Conservation (phyloP, 2,113 vertebrate genomes). For the Athene noctua region DNA sequence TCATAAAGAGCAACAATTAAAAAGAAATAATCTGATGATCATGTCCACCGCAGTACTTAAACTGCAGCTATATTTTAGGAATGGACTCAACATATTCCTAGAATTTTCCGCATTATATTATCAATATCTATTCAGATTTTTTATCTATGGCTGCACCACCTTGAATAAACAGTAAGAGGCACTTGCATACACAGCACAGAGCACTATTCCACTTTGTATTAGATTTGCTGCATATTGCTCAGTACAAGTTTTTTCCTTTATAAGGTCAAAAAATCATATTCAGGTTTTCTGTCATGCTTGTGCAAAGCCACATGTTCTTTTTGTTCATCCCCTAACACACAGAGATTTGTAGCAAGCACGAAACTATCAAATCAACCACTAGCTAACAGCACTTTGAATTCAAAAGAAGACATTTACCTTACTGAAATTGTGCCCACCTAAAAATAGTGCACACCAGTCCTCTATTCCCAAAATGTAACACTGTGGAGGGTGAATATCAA, state of each 20-base stretch:
- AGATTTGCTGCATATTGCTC: not conserved
- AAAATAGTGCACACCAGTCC: not conserved
- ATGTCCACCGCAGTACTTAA: not conserved
- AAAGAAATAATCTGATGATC: not conserved
- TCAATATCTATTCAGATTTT: not conserved
- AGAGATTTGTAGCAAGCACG: not conserved
- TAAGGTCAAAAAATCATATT: not conserved
- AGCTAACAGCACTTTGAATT: not conserved
- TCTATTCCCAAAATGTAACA: not conserved
- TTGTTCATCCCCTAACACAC: not conserved
- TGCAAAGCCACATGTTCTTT: not conserved
- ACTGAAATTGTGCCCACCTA: not conserved
- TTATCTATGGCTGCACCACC: not conserved
- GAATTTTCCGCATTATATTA: not conserved
- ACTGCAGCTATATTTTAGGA: not conserved
- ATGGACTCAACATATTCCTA: not conserved
- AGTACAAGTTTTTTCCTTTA: not conserved
- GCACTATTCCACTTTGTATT: not conserved
- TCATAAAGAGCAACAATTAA: not conserved
- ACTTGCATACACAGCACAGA: not conserved
- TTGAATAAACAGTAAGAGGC: not conserved
- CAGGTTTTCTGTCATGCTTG: not conserved
- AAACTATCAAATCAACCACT: not conserved
- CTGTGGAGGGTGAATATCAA: not conserved
- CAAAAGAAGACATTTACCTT: not conserved